phyloP scores from a whole-genome alignment of 2,888 invertebrate genomes.

The Epiblema foenella region DNA sequence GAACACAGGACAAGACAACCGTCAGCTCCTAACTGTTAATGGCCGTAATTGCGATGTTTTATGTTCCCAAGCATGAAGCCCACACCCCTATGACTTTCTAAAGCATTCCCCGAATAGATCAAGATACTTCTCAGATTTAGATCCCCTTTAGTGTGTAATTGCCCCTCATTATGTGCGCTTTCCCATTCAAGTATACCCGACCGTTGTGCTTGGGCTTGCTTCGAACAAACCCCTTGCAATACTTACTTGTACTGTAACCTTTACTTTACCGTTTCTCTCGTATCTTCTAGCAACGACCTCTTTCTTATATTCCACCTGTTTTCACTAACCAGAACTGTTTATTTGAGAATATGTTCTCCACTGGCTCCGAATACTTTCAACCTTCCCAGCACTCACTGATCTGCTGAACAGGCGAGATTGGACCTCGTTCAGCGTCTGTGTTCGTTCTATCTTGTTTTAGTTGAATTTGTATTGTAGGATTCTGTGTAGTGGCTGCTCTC shows the following conservation, averaged over 20 bases:
- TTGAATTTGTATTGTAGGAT: constrained; percentile 77
- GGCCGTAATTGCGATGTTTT: constrained; percentile 67
- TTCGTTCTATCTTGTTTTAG: constrained; percentile 77
- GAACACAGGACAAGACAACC: constrained; percentile 59
- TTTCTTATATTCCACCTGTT: constrained; percentile 29
- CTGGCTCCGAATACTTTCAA: constrained; percentile 20
- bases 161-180: constrained; percentile 73
- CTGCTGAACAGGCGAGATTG: constrained; percentile 47
- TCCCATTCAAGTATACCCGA: constrained; percentile 65
- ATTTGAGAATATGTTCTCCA: constrained; percentile 26
- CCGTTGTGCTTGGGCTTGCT: constrained; percentile 83
- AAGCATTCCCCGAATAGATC: constrained; percentile 65
- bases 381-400: constrained; percentile 62
- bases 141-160: constrained; percentile 70
- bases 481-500: constrained; percentile 86
- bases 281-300: constrained; percentile 24
- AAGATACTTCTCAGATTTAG: constrained; percentile 70
- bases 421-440: constrained; percentile 68
- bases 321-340: constrained; percentile 24
- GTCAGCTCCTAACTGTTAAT: constrained; percentile 68
- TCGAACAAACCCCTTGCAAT: constrained; percentile 66
- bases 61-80: constrained; percentile 80
- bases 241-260: constrained; percentile 59
- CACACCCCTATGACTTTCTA: constrained; percentile 60
- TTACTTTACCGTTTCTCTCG: constrained; percentile 46